Base-by-base conservation (phyloP, 2,797 vertebrate species). In the Ceyx erithaca region DNA sequence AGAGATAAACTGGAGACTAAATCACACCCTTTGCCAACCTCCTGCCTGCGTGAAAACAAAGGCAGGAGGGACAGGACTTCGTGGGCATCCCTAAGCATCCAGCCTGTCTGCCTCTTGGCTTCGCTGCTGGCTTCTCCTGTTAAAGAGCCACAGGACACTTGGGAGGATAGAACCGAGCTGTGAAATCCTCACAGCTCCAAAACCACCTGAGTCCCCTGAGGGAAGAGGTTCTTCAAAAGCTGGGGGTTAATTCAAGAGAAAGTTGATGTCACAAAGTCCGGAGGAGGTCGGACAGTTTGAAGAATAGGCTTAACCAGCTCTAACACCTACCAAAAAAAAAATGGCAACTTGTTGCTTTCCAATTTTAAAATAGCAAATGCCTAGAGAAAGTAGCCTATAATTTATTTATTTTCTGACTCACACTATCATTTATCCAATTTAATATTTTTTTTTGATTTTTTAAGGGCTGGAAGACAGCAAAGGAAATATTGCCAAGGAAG, bases 1-100 rank as follows among this genome's bases (percentile, higher is more conserved):
- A 37, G 80, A 54, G 35, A 2, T 11, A 14, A 10, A 23, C 37
- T 20, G 40, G 64, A 10, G 11, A 1, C 18, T 1, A 2, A 22
- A 55, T 52, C 28, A 5, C 28, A 12, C 17, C 70, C 48, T 35
- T 33, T 4, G 0, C 22, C 23, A 8, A 25, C 5, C 3, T 37
- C 76, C 41, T 19, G 41, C 22, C 1, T 10, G 28, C 15, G 7
- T 9, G 12, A 28, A 14, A 72, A 10, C 30, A 61, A 37, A 13
- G n/a, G 57, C 40, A 30, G 19, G 2, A 12, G 17, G 59, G 14
- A 46, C 30, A 72, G 26, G 37, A 14, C 33, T 62, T 40, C 6
- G 22, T 18, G 70, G 59, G 14, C 0, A 1, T 10, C n/a, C 8
- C 45, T 30, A 41, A 4, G 41, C 67, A 55, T 51, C 23, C 48